Evolutionary conservation across 1,140 invertebrate species (phyloP), one percentile per base, ranked within the genome.

Genomic region (Neuroterus valhalla): DNA sequence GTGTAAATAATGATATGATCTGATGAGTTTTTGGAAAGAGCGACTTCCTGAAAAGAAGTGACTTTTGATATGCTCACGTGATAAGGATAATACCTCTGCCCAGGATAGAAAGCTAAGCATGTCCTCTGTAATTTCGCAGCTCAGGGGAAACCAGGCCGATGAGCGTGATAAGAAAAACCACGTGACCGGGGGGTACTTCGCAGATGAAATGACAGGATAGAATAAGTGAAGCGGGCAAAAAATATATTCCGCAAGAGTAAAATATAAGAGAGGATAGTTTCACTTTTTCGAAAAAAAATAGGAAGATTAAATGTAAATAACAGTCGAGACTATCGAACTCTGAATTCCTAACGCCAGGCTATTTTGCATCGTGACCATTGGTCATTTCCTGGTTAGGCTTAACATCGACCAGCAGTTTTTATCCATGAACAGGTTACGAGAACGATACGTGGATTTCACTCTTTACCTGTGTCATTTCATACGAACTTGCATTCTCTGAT

Each of bases 351-450:
- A 62, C 26, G 21, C 26, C 55, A 62, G 23, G 55, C 31, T 38
- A 26, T 62, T 26, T 26, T 0, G 55, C 55, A 31, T 62, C 55
- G 55, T 62, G 55, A 62, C 55, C 55, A 62, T 62, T 62, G 55
- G 55, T 62, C 55, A 62, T 62, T 62, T 62, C 55, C 55, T 62
- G 55, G 23, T 62, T 62, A 62, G 55, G 55, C 55, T 62, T 62
- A 62, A 31, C 55, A 62, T 62, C 23, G 21, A 31, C 55, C 23
- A 62, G 55, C 55, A 62, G 23, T 62, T 62, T 62, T 62, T 62
- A 62, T 62, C 23, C 55, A 5, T 31, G 55, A 62, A 62, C 55
- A 38, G 55, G 55, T 31, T 23, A 62, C 55, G 55, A 62, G 55
- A 62, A 62, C 55, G 55, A 62, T 62, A 62, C 26, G 26, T 23